Conservation (phyloP, 1,140 invertebrate species). For the Leptinotarsa defecta region DNA sequence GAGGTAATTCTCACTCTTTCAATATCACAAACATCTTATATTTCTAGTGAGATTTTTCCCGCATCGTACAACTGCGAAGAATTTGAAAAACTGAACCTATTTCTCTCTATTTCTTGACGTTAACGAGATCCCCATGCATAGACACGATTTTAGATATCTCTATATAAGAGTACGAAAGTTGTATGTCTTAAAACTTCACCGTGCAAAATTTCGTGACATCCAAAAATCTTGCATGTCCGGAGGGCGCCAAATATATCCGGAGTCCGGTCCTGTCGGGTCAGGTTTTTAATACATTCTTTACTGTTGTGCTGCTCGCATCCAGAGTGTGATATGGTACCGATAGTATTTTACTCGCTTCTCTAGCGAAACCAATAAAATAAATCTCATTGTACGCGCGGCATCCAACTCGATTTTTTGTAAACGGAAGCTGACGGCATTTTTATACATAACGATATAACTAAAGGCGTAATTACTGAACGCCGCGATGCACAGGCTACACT, state of each 20-base stretch:
- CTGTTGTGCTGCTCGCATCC: slow-evolving; percentile 6
- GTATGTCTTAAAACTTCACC: too few relatives aligned
- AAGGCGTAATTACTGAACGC: slow-evolving; percentile 4
- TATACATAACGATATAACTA: slow-evolving; percentile 13
- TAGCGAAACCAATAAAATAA: slow-evolving; percentile 19
- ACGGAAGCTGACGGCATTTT: slow-evolving; percentile 13
- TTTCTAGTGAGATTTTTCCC: too few relatives aligned
- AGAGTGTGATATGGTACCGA: slow-evolving; percentile 26
- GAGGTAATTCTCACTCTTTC: too few relatives aligned
- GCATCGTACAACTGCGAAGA: too few relatives aligned
- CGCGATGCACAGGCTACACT: background rate
- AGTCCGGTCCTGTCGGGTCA: background rate
- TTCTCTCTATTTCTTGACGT: background rate
- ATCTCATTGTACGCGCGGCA: slow-evolving; percentile 18
- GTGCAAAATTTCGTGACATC: too few relatives aligned
- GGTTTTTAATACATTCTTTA: slow-evolving; percentile 18
- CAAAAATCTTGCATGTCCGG: background rate
- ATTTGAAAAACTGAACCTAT: background rate
- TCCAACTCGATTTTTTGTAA: slow-evolving; percentile 10
- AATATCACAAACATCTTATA: too few relatives aligned
- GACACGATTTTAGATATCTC: too few relatives aligned
- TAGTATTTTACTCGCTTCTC: slow-evolving; percentile 22
- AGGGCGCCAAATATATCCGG: background rate
- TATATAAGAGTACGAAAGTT: too few relatives aligned
- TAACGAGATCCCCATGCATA: background rate